A percentile compares a stretch with the other conserved stretches of the same genome.
Conservation (phyloP, 2,113 vertebrate species). For the Oreochromis tanganicae region DNA sequence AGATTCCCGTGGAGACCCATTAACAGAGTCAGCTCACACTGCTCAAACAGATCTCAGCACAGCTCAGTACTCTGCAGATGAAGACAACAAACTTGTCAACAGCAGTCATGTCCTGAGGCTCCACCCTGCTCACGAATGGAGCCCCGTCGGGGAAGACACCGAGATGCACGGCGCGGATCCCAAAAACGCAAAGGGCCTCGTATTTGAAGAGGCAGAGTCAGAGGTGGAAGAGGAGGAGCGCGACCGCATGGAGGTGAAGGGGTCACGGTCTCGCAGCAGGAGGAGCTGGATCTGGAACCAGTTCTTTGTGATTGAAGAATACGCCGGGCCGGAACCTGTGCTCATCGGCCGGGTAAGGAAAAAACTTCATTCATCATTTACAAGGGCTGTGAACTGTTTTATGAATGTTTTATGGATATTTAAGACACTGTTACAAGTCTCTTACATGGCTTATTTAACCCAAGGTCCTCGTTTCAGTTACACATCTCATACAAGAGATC, state of each 20-base stretch:
- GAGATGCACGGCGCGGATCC: conserved; percentile 11
- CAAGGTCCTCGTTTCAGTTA: neutral
- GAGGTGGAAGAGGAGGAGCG: conserved; percentile 16
- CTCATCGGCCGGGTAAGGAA: conserved; percentile 88
- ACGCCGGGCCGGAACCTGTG: conserved; percentile 86
- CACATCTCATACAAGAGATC: neutral
- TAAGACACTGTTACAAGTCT: conserved; percentile 9
- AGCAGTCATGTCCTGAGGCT: conserved; percentile 73
- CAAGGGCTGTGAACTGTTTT: conserved; percentile 11
- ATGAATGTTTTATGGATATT: conserved; percentile 36
- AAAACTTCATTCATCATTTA: conserved; percentile 32
- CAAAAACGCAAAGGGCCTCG: conserved; percentile 52
- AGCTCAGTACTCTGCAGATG: conserved; percentile 53
- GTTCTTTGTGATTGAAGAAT: conserved; percentile 93
- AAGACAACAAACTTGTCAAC: conserved; percentile 54
- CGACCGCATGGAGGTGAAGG: conserved; percentile 30
- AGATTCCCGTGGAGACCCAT: conserved; percentile 56
- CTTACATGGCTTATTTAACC: conserved; percentile 30
- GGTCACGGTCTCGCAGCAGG: conserved; percentile 77
- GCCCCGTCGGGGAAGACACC: neutral
- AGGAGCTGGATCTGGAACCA: conserved; percentile 96
- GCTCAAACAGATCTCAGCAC: conserved; percentile 48
- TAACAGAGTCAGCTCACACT: conserved; percentile 51
- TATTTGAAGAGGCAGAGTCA: conserved; percentile 70
- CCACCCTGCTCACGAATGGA: conserved; percentile 61